Conservation (phyloP, 2,797 vertebrate genomes). For the Rhinatrema bivittatum region DNA sequence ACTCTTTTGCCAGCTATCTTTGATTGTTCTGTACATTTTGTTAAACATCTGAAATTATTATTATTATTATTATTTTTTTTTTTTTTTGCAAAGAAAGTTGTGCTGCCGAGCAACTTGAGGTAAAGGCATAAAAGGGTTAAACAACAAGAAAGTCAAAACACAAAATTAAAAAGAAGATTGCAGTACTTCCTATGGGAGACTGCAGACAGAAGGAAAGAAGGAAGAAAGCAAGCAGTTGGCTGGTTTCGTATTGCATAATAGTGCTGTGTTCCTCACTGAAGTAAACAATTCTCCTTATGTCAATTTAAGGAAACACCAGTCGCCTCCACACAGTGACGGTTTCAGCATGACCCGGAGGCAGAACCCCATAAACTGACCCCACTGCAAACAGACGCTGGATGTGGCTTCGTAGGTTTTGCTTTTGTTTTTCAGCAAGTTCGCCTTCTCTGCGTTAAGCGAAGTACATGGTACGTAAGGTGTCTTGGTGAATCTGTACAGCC, state of each 20-base stretch:
- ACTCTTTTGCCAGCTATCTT: conserved; percentile 41
- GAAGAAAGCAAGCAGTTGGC: conserved; percentile 84
- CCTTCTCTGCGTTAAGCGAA: too few relatives aligned
- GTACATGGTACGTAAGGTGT: conserved; percentile 99
- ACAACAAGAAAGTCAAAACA: conserved; percentile 51
- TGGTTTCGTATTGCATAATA: conserved; percentile 99
- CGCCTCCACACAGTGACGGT: conserved; percentile 70
- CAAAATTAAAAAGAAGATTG: conserved; percentile 25
- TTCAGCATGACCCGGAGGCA: conserved; percentile 64
- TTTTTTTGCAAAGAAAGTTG: conserved; percentile 64
- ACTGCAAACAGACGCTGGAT: conserved; percentile 62
- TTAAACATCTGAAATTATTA: too few relatives aligned
- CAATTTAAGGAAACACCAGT: conserved; percentile 59
- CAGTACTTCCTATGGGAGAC: conserved; percentile 50
- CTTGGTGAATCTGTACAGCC: conserved; percentile 98
- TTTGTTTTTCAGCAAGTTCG: too few relatives aligned
- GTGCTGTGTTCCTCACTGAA: conserved; percentile 78
- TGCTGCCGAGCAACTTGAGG: conserved; percentile 77
- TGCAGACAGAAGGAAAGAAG: conserved; percentile 45
- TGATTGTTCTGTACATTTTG: conserved; percentile 42
- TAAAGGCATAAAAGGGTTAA: conserved; percentile 72
- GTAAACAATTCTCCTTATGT: conserved; percentile 72
- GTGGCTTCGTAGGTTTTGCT: conserved; percentile 53
- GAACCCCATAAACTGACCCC: conserved; percentile 50
- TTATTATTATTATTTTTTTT: conserved; percentile 10